phyloP scores from a whole-genome alignment of 2,797 vertebrate species.

The Jordanella pulchra region DNA sequence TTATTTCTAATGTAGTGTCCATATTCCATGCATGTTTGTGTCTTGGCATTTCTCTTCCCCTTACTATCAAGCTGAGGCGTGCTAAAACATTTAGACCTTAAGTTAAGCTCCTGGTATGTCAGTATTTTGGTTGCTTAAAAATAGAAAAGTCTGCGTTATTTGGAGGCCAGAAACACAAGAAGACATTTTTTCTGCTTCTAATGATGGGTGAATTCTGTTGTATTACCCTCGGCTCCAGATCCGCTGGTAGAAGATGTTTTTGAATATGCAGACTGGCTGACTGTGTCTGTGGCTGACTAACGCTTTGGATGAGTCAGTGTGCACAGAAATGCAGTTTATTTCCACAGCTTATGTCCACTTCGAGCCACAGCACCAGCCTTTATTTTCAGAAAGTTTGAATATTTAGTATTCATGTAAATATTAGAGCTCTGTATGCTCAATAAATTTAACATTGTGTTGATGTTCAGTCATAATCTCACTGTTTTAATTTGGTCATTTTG shows the following conservation, averaged over 20 bases:
- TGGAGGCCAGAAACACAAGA: constrained; percentile 1
- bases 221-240: constrained; percentile 19
- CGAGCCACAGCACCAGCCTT: not conserved
- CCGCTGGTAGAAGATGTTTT: constrained; percentile 29
- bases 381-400: no score
- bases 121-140: not conserved
- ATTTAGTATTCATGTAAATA: not conserved
- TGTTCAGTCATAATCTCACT: not conserved
- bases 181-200: constrained; percentile 13
- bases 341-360: not conserved
- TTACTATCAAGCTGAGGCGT: constrained; percentile 22
- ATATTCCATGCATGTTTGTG: constrained; percentile 3
- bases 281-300: constrained; percentile 39
- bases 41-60: constrained; percentile 16
- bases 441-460: not conserved
- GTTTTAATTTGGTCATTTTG: not conserved
- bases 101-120: constrained; percentile 21
- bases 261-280: constrained; percentile 52
- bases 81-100: constrained; percentile 37
- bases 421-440: not conserved
- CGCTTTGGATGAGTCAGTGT: constrained; percentile 37
- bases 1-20: not conserved
- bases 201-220: constrained; percentile 1
- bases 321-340: constrained; percentile 9
- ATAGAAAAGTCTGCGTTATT: constrained; percentile 13